Evolutionary conservation across 2,113 vertebrate genomes (phyloP), one percentile per base, ranked within the genome.

Genomic region (Jaculus jaculus): DNA sequence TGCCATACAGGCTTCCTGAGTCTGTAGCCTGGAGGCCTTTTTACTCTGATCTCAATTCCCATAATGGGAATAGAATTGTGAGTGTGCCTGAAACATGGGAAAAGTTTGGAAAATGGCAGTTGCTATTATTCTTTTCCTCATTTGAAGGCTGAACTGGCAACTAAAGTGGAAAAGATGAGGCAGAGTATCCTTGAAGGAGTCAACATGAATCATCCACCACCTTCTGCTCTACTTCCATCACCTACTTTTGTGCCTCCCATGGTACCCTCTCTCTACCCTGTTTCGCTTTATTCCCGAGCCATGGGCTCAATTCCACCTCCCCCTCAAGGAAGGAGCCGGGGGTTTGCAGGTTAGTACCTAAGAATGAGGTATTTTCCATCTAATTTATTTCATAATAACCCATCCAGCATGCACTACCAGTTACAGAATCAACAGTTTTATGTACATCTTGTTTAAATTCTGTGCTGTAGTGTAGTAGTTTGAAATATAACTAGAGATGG

Each of bases 141-240:
- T 95, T 93, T 94, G 26, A 96, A 98, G 97, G 96, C 94, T 89
- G 97, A 98, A 75, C 98, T 99, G 97, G 98, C 99, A 93, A 98
- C 98, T 89, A 98, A 99, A 94, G 99, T 99, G 58, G 99, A 99
- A 96, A 99, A 99, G 98, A 99, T 99, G 99, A 98, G 98, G 72
- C 99, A 99, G 97, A 99, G 99, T 65, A 99, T 99, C 94, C 98
- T 99, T 12, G 99, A 99, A 97, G 99, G 99, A 97, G 98, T 99
- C 97, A 99, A 98, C 96, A 97, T 99, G 71, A 99, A 98, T 74
- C 98, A 98, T 20, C 98, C 98, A 47, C 98, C 98, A 0, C 99
- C 99, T 74, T 98, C 98, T n/a, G 98, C 99, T 81, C 98, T 99
- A 63, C 98, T 99, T 74, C 99, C 98, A 17, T 96, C 96, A 79